Evolutionary conservation across 2,888 invertebrate species (phyloP), one percentile per base, ranked within the genome.

Genomic region (Teleiodes luculella): DNA sequence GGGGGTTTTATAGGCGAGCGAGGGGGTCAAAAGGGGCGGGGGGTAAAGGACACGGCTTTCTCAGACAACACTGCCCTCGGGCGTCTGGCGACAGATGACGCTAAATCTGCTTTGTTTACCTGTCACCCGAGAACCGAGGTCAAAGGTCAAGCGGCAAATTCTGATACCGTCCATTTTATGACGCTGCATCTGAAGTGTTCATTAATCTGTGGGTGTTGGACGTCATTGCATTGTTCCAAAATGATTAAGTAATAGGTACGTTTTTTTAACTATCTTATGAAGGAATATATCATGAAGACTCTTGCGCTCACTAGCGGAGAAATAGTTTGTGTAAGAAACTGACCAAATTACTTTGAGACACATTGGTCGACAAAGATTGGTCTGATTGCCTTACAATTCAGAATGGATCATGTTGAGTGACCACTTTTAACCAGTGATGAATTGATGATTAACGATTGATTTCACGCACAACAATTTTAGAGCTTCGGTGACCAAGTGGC

Each of bases 1-100:
- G 28, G 59, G 57, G 54, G 24, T 6, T 24, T 24, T 60, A 57
- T 58, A 59, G 51, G 24, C 20, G 37, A n/a, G 24, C 6, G 13
- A 16, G 31, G 57, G 55, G 36, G 54, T 53, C 39, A 35, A 39
- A 36, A 16, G 31, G 36, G 18, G 43, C 43, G 56, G 61, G 63
- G 60, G 55, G 55, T 65, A 83, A 83, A 86, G 85, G 85, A 85
- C 83, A 83, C 76, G 61, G 69, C 80, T 81, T 82, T 86, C 85
- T 76, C 85, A 84, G 77, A 72, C 43, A 43, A 30, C 39, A 53
- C 49, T 48, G 55, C 39, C 57, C 49, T 46, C 57, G 46, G 55
- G 55, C 56, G 57, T 60, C 61, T 63, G 54, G 61, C 67, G 73
- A 74, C 71, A 71, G 68, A 68, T 70, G 68, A 65, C 60, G 65